These are phyloP conservation scores for Platyrinchus mystaceus DNA, from an alignment of 2,797 vertebrate species.

Conservation along the genomic window DNA sequence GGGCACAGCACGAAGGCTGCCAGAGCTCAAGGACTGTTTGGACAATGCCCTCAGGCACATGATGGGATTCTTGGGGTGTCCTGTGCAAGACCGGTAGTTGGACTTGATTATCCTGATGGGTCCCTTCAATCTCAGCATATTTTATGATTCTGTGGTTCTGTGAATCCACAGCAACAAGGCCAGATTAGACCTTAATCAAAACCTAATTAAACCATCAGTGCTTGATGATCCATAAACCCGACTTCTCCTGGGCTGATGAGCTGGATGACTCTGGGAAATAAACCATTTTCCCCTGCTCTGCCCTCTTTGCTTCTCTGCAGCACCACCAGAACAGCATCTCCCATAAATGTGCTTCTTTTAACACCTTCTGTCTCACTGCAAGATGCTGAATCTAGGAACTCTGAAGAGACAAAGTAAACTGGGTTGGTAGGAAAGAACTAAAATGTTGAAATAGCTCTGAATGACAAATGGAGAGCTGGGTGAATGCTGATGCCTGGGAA, in stretches of 20 bases:
- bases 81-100: accelerated
- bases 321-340: background rate
- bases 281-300: background rate
- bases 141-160: background rate
- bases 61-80: background rate
- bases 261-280: background rate
- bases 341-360: background rate
- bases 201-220: background rate
- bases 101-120: background rate
- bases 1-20: background rate
- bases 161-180: background rate
- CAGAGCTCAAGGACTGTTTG: background rate
- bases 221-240: background rate
- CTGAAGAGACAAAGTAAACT: background rate
- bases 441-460: background rate
- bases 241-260: background rate
- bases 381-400: background rate
- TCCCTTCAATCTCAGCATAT: background rate
- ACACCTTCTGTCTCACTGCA: accelerated
- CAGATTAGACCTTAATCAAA: background rate
- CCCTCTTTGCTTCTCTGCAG: background rate
- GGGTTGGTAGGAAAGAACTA: background rate
- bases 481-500: background rate
- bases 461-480: background rate
- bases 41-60: background rate